Percentiles rank a stretch among this genome's conserved stretches.
phyloP scores from a whole-genome alignment of 2,797 vertebrate species.

The Ceryle rudis region DNA sequence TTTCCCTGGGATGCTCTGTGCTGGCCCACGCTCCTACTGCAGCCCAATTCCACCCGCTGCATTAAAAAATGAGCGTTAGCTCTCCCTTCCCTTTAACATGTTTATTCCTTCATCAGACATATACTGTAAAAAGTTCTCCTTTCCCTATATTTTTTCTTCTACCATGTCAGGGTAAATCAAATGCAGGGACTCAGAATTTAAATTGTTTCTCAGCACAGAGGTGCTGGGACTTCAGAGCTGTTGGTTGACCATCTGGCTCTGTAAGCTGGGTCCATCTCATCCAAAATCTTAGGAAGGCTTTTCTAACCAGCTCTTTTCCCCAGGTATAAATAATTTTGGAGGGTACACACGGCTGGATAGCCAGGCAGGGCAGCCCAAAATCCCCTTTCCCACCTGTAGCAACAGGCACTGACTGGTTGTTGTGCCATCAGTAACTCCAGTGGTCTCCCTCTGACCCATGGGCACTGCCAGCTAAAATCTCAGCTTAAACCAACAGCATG shows the following conservation, averaged over 20 bases:
- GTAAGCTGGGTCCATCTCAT: neutral
- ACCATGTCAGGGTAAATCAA: rapidly evolving
- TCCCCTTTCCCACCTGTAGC: neutral
- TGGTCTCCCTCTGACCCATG: neutral
- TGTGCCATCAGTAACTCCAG: neutral
- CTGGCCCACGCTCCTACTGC: neutral
- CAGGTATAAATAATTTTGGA: neutral
- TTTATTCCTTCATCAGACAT: neutral
- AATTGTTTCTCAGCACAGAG: neutral
- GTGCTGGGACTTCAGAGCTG: neutral
- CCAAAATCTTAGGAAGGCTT: neutral
- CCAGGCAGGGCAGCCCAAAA: neutral
- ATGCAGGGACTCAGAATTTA: neutral
- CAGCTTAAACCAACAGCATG: neutral
- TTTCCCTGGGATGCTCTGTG: neutral
- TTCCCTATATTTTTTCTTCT: neutral
- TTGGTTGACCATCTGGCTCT: neutral
- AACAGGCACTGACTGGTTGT: neutral
- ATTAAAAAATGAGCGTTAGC: no score
- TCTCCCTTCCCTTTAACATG: neutral
- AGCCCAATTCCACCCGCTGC: neutral
- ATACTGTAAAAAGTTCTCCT: neutral
- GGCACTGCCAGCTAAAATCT: neutral
- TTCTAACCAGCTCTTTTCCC: neutral
- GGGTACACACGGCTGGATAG: neutral